Evolutionary conservation across 2,113 vertebrate species (phyloP), one percentile per base, ranked within the genome.

Genomic region (Falco punctatus): DNA sequence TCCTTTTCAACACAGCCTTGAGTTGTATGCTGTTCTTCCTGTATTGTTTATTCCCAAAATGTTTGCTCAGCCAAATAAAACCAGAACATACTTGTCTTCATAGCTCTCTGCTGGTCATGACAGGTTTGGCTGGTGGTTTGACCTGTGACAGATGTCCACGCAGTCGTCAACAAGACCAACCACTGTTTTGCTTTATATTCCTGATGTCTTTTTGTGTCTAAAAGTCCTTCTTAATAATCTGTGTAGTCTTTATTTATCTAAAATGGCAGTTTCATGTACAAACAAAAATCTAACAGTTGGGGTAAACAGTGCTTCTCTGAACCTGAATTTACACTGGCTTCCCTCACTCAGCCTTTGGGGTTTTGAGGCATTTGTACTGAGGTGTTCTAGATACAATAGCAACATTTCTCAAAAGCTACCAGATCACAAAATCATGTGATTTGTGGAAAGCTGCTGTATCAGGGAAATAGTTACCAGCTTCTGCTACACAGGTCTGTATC

Each of bases 141-240:
- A 96, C 91, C 91, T 75, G 58, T 74, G 90, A 83, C 96, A 97
- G 92, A 88, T 96, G 94, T 84, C 94, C 84, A 75, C 62, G 4
- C 81, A 49, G 66, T 85, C 35, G 3, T 95, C 87, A 59, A 42
- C 13, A 15, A 72, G 93, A 97, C 90, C 95, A 92, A 87, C 96
- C 81, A 57, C 94, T 80, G 91, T 82, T 96, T 54, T 80, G 30
- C 62, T 92, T 92, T 72, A 33, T 94, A 74, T 87, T 95, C 52
- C n/a, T 48, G 8, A 64, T 94, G 57, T 61, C 65, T 81, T 92
- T 92, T 79, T 72, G 44, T 88, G 80, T 83, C 48, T 74, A 30
- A 55, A 96, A 96, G 67, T 51, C 30, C 33, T 59, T 10, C 24
- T 65, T 66, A 94, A 52, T 67, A 82, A 91, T 78, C 44, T 52